Percentiles rank a stretch among this genome's conserved stretches.
Conservation (phyloP, 1,140 invertebrate genomes). For the Heterodera carotae region DNA sequence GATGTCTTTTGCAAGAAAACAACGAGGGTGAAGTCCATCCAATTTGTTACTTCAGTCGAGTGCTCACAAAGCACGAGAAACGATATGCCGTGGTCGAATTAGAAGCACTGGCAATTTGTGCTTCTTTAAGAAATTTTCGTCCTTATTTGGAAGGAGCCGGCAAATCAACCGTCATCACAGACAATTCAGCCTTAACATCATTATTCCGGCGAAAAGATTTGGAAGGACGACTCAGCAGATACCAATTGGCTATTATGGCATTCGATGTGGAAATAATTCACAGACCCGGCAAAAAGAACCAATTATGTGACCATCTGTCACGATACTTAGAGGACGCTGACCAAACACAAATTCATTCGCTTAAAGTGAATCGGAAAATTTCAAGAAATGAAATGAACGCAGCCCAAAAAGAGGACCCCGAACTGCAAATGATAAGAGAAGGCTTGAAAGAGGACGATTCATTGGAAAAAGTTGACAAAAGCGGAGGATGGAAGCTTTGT, state of each 20-base stretch:
- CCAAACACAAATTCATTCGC: neutral
- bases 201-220: slow-evolving; percentile 33
- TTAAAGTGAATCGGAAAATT: neutral
- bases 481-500: neutral
- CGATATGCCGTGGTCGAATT: slow-evolving; percentile 30
- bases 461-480: neutral
- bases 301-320: slow-evolving; percentile 24
- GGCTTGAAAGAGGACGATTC: neutral
- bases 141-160: slow-evolving; percentile 34
- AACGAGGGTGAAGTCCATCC: slow-evolving; percentile 19
- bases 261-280: slow-evolving; percentile 28
- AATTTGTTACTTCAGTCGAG: slow-evolving; percentile 18
- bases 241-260: slow-evolving; percentile 25
- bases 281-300: slow-evolving; percentile 17
- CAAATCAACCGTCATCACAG: slow-evolving; percentile 29
- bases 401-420: neutral
- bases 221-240: slow-evolving; percentile 26
- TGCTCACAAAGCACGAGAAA: slow-evolving; percentile 34
- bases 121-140: slow-evolving; percentile 30
- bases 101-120: slow-evolving; percentile 33
- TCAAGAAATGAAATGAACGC: slow-evolving; percentile 10
- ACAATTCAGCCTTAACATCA: slow-evolving; percentile 33
- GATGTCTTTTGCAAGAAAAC: slow-evolving; percentile 29
- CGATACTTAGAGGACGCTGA: slow-evolving; percentile 21
- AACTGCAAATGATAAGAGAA: neutral